A percentile compares a stretch with the other conserved stretches of the same genome.
phyloP scores from a whole-genome alignment of 2,797 vertebrate species.

The Scolopax bukidnonensis region DNA sequence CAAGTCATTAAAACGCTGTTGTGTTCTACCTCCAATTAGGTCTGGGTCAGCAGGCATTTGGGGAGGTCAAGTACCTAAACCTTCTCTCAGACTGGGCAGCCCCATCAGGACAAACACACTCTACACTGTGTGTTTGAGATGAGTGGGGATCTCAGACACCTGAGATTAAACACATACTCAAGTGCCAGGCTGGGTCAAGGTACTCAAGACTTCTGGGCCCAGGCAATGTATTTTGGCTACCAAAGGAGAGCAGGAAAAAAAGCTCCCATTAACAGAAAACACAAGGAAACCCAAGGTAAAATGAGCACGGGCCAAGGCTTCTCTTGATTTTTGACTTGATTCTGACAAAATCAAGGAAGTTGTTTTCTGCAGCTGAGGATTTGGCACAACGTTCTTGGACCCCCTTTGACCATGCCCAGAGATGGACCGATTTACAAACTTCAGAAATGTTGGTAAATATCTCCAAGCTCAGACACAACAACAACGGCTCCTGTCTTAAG shows the following conservation, averaged over 20 bases:
- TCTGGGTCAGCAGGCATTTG: neutral
- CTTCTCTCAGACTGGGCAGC: neutral
- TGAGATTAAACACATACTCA: neutral
- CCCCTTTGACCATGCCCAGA: neutral
- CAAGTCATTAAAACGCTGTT: neutral
- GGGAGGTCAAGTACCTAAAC: conserved; percentile 9
- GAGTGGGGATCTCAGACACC: accelerated
- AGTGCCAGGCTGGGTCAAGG: neutral
- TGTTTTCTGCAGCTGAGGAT: neutral
- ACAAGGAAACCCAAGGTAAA: neutral
- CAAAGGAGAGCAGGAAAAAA: neutral
- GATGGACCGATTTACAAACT: neutral
- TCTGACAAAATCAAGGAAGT: neutral
- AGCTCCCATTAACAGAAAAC: neutral
- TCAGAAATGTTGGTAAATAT: neutral
- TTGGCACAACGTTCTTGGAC: neutral
- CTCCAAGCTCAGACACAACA: conserved; percentile 62
- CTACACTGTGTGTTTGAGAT: neutral
- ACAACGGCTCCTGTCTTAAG: conserved; percentile 29
- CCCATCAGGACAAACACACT: neutral
- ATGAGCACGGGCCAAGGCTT: neutral
- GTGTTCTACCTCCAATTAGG: neutral
- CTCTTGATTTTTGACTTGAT: neutral
- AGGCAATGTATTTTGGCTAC: neutral
- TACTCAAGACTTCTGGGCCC: neutral